Evolutionary conservation across 1,140 invertebrate species (phyloP).

Genomic region (Dolichoris vasculosae): DNA sequence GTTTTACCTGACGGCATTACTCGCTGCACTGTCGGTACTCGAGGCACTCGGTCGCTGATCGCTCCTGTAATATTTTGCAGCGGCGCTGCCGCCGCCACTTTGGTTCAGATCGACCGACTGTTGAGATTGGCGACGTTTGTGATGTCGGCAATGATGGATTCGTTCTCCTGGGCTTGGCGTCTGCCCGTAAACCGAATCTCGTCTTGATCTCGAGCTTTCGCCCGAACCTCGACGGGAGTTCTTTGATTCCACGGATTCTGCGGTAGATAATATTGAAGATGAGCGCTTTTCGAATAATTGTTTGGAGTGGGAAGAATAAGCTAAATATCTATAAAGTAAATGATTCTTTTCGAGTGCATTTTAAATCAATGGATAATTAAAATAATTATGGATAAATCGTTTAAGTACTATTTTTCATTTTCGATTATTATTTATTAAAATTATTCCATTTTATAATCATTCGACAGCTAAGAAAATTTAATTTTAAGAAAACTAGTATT

Average conservation of each 20-base stretch:
- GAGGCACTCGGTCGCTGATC: constrained; percentile 86
- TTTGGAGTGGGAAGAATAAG: no score
- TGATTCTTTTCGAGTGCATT: no score
- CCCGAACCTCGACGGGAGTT: constrained; percentile 77
- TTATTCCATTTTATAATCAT: no score
- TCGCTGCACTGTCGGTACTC: constrained; percentile 80
- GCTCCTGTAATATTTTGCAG: constrained; percentile 74
- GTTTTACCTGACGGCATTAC: constrained; percentile 67
- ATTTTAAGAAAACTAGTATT: no score
- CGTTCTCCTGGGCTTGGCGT: constrained; percentile 63
- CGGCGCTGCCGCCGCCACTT: constrained; percentile 61
- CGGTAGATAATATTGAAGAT: neutral
- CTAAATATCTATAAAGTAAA: no score
- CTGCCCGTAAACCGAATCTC: constrained; percentile 79
- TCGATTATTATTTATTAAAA: no score
- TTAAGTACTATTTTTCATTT: no score
- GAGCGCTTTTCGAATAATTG: no score
- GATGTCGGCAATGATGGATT: constrained; percentile 71
- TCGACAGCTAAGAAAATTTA: no score
- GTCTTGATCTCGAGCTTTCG: constrained; percentile 78
- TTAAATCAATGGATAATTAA: no score
- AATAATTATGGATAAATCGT: no score
- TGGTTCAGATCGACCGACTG: constrained; percentile 79
- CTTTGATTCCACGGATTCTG: constrained; percentile 70
- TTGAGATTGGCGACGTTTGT: constrained; percentile 72